Evolutionary conservation across 53 echinoderm and acorn worm species (phyloP).

Genomic region (Temnopleurus reevesii): DNA sequence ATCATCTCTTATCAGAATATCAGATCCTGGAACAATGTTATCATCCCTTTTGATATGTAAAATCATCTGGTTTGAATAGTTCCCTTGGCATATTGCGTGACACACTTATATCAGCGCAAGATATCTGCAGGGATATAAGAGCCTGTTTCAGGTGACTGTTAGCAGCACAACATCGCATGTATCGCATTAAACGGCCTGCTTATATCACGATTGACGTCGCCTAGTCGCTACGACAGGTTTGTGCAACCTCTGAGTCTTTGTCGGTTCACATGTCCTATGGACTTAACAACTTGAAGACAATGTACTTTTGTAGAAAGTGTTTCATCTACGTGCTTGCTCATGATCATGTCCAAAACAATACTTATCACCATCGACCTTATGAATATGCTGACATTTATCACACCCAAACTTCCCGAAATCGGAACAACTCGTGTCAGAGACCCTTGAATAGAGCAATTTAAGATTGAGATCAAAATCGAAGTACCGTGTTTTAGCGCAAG

Average conservation of each 20-base stretch:
- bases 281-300: not conserved
- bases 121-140: too few relatives aligned
- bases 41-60: not conserved
- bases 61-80: not conserved
- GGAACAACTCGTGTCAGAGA: not conserved
- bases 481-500: not conserved
- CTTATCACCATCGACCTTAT: not conserved
- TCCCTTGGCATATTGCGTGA: not conserved
- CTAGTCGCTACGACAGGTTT: too few relatives aligned
- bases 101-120: not conserved
- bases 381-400: constrained; percentile 1
- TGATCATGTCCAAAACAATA: not conserved
- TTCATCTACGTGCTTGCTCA: not conserved
- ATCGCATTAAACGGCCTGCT: too few relatives aligned
- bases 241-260: too few relatives aligned
- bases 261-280: too few relatives aligned
- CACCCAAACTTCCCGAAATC: not conserved
- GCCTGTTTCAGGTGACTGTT: not conserved
- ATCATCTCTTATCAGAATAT: not conserved
- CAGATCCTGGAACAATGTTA: not conserved
- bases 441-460: not conserved
- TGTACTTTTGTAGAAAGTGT: not conserved
- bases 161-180: not conserved
- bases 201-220: too few relatives aligned
- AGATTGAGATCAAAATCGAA: not conserved